Base-by-base conservation (phyloP, 2,888 invertebrate genomes). In the Timandra comae region DNA sequence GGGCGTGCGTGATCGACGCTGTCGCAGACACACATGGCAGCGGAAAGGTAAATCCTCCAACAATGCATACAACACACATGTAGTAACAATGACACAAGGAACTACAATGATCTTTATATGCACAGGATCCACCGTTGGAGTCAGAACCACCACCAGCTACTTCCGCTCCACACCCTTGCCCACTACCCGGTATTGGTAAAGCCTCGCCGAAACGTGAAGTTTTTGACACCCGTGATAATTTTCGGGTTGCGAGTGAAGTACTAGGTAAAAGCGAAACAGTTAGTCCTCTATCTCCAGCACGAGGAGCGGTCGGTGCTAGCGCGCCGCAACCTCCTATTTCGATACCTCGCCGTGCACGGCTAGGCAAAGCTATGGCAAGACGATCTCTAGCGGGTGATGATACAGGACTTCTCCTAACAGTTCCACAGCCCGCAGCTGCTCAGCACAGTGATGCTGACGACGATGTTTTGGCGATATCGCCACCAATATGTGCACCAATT, bases 201-300 rank as follows among this genome's bases (percentile, higher is more conserved):
- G 82, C 81, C 10, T 84, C 84, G 29, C 84, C 84, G 7, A 82
- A 73, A 64, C 80, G 70, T 42, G 86, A 69, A 59, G 58, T 70
- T 30, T 78, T 71, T 41, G 81, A 79, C 45, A 78, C 74, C 41
- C 77, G 79, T 35, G 82, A 72, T 40, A 72, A 65, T 37, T 50
- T 73, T 25, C 69, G 85, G 52, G 61, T 84, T 41, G 64, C 76
- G 43, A 62, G 68, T 51, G 66, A 78, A 41, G 59, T 69, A 20
- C 70, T 73, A 3, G 72, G 74, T 6, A 69, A 79, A 2, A 59
- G 72, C 10, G 84, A 80, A 41, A 72, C 76, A 5, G 39, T 72
- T n/a, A 90, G 90, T 1, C 90, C 91, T 1, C 91, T 91, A 0
- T 91, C 91, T 29, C 91, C 91, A 1, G 91, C 91, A 2, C 78